Evolutionary conservation across 2,888 invertebrate species (phyloP).

Genomic region (Gerris lacustris): DNA sequence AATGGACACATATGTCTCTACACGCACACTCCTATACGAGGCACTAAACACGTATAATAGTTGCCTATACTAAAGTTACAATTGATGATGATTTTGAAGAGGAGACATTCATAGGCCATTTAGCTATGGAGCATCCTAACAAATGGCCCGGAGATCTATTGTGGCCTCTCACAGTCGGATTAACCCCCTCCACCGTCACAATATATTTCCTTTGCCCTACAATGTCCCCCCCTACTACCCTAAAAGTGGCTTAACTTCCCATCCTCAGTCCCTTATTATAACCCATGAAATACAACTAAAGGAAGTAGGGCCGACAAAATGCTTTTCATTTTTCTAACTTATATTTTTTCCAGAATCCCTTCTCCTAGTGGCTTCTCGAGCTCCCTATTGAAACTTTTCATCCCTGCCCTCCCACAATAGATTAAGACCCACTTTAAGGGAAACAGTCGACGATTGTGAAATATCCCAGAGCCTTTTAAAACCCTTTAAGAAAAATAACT

Average conservation of each 20-base stretch:
- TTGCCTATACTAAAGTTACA: not conserved
- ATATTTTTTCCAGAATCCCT: not conserved
- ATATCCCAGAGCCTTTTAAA: not conserved
- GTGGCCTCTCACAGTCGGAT: not conserved
- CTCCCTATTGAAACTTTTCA: not conserved
- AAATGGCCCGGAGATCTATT: constrained; percentile 2
- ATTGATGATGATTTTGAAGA: constrained; percentile 2
- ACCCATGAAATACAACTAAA: constrained; percentile 3
- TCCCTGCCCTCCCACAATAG: not conserved
- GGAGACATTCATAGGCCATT: constrained; percentile 5
- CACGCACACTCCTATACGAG: too few relatives aligned
- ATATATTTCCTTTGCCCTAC: not conserved
- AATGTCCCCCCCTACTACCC: not conserved
- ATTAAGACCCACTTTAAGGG: not conserved
- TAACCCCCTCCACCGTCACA: not conserved
- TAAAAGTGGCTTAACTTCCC: constrained; percentile 3
- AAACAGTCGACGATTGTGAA: constrained; percentile 3
- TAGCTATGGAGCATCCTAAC: not conserved
- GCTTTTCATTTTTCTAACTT: not conserved
- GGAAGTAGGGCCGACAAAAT: constrained; percentile 1
- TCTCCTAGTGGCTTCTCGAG: not conserved
- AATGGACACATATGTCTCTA: not conserved
- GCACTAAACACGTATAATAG: not conserved
- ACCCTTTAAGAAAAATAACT: not conserved
- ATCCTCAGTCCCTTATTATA: not conserved